Evolutionary conservation across 2,888 invertebrate genomes (phyloP).

Genomic region (Eupithecia centaureata): DNA sequence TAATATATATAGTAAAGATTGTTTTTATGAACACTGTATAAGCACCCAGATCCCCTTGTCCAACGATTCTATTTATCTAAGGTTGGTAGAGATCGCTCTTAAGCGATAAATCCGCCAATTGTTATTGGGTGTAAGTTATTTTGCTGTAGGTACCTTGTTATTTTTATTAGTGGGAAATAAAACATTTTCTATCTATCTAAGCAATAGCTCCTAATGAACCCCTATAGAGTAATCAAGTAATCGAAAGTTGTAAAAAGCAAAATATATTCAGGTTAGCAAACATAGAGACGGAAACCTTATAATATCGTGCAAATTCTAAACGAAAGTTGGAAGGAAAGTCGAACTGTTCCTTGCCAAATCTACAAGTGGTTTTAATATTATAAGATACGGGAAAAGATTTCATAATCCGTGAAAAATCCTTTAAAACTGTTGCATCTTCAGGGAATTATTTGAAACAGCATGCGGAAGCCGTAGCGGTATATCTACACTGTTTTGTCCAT

Average conservation of each 20-base stretch:
- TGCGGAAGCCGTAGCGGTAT: not conserved
- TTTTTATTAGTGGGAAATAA: no score
- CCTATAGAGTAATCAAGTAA: no score
- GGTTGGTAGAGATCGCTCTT: no score
- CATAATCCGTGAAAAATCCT: not conserved
- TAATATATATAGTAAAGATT: no score
- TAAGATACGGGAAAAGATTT: not conserved
- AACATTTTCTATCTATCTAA: not conserved
- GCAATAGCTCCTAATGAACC: not conserved
- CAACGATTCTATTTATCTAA: no score
- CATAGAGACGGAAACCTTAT: not conserved
- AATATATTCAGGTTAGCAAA: not conserved
- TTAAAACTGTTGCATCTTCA: not conserved
- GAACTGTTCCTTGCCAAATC: not conserved
- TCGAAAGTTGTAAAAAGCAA: not conserved
- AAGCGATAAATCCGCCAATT: no score
- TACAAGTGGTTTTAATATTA: slow-evolving; percentile 25
- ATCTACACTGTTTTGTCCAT: not conserved
- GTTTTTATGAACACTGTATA: no score
- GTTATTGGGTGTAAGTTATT: no score
- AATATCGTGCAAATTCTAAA: not conserved
- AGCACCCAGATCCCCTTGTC: no score
- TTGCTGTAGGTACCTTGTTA: no score
- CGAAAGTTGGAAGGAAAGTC: not conserved
- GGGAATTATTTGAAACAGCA: not conserved